Evolutionary conservation across 2,113 vertebrate genomes (phyloP).

Genomic region (Chlamydotis undulata): DNA sequence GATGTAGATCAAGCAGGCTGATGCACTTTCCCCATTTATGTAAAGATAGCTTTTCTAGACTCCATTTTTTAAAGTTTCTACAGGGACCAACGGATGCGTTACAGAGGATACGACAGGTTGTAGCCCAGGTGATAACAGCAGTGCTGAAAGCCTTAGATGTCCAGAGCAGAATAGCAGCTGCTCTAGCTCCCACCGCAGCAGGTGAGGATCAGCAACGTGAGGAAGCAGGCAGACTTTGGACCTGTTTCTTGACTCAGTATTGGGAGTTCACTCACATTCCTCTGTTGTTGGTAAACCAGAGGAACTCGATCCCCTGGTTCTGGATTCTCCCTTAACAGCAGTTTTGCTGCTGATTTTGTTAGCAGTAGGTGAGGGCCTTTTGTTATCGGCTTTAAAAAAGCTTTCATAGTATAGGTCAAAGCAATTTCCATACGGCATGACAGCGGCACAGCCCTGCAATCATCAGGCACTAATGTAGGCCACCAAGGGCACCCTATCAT

Average conservation of each 20-base stretch:
- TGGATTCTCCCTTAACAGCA: not conserved
- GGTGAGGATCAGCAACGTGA: not conserved
- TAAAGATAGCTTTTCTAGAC: not conserved
- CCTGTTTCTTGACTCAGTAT: not conserved
- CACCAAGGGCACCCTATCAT: fast-evolving
- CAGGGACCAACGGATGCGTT: not conserved
- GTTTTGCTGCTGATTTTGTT: not conserved
- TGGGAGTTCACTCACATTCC: not conserved
- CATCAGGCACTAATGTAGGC: not conserved
- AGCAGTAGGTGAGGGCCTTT: not conserved
- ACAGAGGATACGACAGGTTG: not conserved
- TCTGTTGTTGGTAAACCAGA: not conserved
- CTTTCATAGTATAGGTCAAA: not conserved
- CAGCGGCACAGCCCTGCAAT: not conserved
- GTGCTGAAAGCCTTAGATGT: not conserved
- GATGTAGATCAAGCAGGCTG: not conserved
- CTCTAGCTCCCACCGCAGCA: not conserved
- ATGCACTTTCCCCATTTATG: not conserved
- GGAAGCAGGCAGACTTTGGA: not conserved
- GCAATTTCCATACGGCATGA: not conserved
- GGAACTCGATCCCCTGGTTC: not conserved
- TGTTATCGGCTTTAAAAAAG: not conserved
- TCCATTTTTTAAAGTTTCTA: not conserved
- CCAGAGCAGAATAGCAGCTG: not conserved
- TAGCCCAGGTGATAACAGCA: not conserved